phyloP scores from a whole-genome alignment of 1,140 invertebrate species.

The Mactra quadrangularis region DNA sequence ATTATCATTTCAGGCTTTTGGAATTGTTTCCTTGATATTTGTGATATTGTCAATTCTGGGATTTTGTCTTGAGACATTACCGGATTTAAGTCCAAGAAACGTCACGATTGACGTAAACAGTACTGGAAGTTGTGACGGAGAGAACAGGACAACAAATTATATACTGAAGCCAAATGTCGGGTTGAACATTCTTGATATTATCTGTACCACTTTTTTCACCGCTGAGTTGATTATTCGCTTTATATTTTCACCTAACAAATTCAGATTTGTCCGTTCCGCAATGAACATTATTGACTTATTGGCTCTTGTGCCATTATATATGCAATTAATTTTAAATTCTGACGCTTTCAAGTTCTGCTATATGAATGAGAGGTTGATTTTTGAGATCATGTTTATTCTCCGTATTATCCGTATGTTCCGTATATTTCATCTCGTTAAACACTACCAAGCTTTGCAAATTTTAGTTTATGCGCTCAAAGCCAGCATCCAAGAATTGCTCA shows the following conservation, averaged over 20 bases:
- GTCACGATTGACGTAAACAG: constrained; percentile 70
- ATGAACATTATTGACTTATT: constrained; percentile 85
- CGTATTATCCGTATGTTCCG: constrained; percentile 81
- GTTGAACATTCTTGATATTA: constrained; percentile 74
- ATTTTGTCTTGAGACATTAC: constrained; percentile 96
- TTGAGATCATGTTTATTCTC: constrained; percentile 79
- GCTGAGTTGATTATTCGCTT: constrained; percentile 83
- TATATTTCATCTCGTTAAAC: constrained; percentile 79
- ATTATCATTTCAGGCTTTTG: constrained; percentile 87
- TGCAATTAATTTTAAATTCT: constrained; percentile 73
- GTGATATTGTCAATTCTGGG: constrained; percentile 95
- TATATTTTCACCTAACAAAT: constrained; percentile 83
- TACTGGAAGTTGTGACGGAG: constrained; percentile 26
- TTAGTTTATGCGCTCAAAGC: constrained; percentile 80
- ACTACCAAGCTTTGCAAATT: constrained; percentile 79
- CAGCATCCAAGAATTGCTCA: constrained; percentile 82
- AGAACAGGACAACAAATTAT: constrained; percentile 1
- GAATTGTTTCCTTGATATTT: constrained; percentile 94
- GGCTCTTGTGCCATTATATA: constrained; percentile 83
- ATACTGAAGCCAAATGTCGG: constrained; percentile 68
- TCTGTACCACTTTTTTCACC: constrained; percentile 84
- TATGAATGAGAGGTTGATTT: constrained; percentile 73
- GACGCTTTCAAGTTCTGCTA: constrained; percentile 72
- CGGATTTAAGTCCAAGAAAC: constrained; percentile 88
- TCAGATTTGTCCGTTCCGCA: constrained; percentile 82